Conservation (phyloP, 2,113 vertebrate species). For the Laticauda laticaudata region DNA sequence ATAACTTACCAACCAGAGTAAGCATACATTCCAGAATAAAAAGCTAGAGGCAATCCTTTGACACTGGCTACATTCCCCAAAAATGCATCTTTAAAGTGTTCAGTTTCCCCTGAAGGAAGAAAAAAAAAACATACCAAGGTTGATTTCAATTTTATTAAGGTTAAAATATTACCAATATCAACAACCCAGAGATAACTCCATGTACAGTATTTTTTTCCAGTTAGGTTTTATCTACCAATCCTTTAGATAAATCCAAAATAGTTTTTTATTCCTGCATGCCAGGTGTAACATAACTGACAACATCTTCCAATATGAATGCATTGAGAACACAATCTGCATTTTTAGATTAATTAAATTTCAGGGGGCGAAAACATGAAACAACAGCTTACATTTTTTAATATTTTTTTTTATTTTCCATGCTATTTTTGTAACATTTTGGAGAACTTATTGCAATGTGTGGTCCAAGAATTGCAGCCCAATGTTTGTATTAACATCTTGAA, state of each 20-base stretch:
- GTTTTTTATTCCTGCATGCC: neutral
- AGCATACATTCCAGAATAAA: conserved; percentile 98
- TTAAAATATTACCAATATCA: neutral
- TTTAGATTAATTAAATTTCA: neutral
- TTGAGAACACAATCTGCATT: neutral
- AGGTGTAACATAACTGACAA: neutral
- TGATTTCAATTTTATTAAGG: neutral
- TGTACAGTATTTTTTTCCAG: neutral
- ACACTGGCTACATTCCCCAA: conserved; percentile 76
- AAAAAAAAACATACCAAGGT: neutral
- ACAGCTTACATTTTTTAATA: neutral
- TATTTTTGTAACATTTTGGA: neutral
- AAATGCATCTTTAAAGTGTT: conserved; percentile 90
- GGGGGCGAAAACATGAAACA: neutral
- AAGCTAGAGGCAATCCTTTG: conserved; percentile 87
- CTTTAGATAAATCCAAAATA: conserved; percentile 4
- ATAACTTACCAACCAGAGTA: conserved; percentile 93
- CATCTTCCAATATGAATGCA: neutral
- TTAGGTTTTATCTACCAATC: neutral
- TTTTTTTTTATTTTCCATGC: neutral
- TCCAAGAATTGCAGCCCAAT: neutral
- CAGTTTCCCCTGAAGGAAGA: conserved; percentile 79
- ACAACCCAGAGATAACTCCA: neutral
- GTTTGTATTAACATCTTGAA: neutral
- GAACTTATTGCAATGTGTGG: neutral